Base-by-base conservation (phyloP, 1,140 invertebrate genomes). In the Drosophila ohnishii region DNA sequence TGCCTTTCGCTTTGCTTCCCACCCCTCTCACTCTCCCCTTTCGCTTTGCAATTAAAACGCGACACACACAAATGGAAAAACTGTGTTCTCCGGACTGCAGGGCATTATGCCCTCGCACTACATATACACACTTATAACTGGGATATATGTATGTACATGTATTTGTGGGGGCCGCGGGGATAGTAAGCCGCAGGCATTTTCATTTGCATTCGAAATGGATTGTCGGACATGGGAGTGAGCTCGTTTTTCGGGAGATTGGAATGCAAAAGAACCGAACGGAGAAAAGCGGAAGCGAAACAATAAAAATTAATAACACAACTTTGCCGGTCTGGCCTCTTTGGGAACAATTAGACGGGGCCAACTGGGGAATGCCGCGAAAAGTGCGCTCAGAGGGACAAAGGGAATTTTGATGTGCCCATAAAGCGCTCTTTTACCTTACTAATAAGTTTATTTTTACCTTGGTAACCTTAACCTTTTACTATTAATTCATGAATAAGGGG, bases 41-140 rank as follows among this genome's bases (percentile, higher is more conserved):
- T 71, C 7, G 30, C 44, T 71, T 57, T 42, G 80, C 80, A 83
- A 84, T 83, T 83, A 83, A 84, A 83, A 72, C 62, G 80, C 56
- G 71, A 59, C 67, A 62, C 65, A 61, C 74, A 80, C 55, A 80
- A 83, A 83, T 83, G 80, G 80, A 83, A 83, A 83, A 83, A 84
- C 80, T 80, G 79, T 83, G 80, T 84, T 66, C 53, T 60, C 25
- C 30, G 37, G 45, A 50, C 40, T 61, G 79, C 62, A 69, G 22
- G 70, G 74, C 70, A 74, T 61, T 75, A 70, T 69, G 37, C 59
- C 25, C 47, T 63, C 39, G 50, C 39, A 42, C 74, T 58, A 71
- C 42, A 28, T 13, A 60, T n/a, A 59, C 57, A 40, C 37, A 60
- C 34, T 39, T 56, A 56, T 42, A 35, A n/a, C 28, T 40, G 8